Evolutionary conservation across 2,113 vertebrate genomes (phyloP), one percentile per base, ranked within the genome.

Genomic region (Dromiciops gliroides): DNA sequence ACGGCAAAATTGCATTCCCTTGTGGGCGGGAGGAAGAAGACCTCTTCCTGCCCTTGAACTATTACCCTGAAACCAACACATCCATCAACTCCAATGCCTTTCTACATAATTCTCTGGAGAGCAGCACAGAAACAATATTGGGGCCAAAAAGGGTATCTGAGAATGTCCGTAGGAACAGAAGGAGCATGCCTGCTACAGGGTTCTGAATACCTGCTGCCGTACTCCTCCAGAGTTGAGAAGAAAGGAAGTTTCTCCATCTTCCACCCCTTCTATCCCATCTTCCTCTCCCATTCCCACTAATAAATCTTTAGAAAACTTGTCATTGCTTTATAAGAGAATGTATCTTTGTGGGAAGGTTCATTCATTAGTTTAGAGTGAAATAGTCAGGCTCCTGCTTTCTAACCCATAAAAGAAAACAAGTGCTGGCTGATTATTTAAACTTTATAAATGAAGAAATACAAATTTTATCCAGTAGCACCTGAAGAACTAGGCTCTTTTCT

Each of bases 361-460:
- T 26, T 95, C 60, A 95, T 91, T 14, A 94, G 50, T 16, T 91
- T 50, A 89, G 95, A 96, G 51, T n/a, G 37, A 48, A 25, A 95
- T 19, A 67, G 24, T 23, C 6, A 88, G 90, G n/a, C 52, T 95
- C 96, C 67, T 50, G 89, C 93, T 92, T 96, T 93, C 37, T 91
- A 31, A 75, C 89, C 12, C 89, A 10, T 37, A 56, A n/a, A n/a
- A 14, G 48, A 47, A 95, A 91, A n/a, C 24, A 90, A 92, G 94
- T 51, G 44, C n/a, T 93, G 48, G 19, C 12, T 83, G n/a, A 50
- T 60, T 60, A 14, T 94, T 94, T 89, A 94, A 92, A 23, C 31
- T 90, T 67, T 50, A 56, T 92, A 47, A 53, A 2, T 22, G 28
- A 93, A 23, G 47, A 37, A 52, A 24, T 89, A 50, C 51, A 25